These are phyloP conservation scores for Sminthopsis crassicaudata DNA, from an alignment of 2,113 vertebrate genomes.

Conservation along the genomic window DNA sequence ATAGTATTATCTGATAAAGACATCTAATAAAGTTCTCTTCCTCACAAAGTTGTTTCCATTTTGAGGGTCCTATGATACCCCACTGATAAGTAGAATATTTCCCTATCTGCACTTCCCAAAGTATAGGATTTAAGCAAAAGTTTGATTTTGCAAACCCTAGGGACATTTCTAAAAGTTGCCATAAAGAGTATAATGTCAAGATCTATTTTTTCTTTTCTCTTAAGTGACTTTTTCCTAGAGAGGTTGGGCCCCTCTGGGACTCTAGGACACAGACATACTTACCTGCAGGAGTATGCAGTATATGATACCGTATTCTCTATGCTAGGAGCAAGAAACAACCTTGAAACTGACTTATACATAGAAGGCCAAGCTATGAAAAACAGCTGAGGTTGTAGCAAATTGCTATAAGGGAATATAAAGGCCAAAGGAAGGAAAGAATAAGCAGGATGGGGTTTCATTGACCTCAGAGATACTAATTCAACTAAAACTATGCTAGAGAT, in stretches of 20 bases:
- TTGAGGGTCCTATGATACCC: neutral
- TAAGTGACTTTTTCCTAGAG: neutral
- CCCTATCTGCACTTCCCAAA: neutral
- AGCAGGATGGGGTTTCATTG: neutral
- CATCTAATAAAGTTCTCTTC: neutral
- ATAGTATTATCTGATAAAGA: neutral
- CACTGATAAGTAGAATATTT: neutral
- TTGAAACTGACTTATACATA: neutral
- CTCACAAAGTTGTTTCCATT: neutral
- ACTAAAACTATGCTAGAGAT: neutral
- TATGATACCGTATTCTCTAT: neutral
- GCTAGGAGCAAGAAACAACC: neutral
- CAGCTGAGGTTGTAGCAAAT: neutral
- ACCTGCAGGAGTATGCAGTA: neutral
- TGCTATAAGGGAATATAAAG: neutral
- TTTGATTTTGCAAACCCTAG: neutral
- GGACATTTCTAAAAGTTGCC: neutral
- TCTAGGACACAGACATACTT: neutral
- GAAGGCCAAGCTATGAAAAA: neutral
- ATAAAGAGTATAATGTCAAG: neutral
- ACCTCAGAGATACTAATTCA: neutral
- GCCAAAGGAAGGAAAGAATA: neutral
- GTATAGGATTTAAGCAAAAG: neutral
- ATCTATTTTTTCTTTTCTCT: constrained; percentile 2
- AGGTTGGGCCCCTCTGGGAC: neutral